These are phyloP conservation scores for Cyanoderma ruficeps DNA, from an alignment of 2,113 vertebrate species.

Conservation along the genomic window DNA sequence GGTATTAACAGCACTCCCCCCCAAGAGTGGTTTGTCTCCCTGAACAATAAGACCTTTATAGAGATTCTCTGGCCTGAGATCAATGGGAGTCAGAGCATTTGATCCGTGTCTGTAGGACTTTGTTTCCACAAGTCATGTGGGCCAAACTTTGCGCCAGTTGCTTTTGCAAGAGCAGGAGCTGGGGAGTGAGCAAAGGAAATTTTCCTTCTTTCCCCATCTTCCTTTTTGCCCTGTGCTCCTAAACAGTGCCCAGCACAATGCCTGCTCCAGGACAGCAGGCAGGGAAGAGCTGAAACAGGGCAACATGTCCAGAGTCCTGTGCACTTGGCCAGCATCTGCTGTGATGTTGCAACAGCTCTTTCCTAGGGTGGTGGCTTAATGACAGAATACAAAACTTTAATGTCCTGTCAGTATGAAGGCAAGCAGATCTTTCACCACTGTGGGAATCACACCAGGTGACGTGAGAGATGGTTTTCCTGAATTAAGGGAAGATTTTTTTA, in stretches of 20 bases:
- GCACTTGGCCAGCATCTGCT: background rate
- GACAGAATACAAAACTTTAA: background rate
- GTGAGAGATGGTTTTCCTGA: background rate
- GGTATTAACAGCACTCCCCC: background rate
- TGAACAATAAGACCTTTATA: conserved; percentile 56
- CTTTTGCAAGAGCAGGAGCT: conserved; percentile 41
- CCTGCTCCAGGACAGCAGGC: background rate
- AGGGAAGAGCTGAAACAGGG: background rate
- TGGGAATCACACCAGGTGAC: background rate
- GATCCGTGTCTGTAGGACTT: conserved; percentile 54
- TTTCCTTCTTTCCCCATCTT: background rate
- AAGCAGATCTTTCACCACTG: background rate
- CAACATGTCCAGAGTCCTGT: background rate
- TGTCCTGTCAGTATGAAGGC: background rate
- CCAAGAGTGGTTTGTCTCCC: background rate
- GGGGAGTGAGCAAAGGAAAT: background rate
- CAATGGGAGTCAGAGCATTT: conserved; percentile 36
- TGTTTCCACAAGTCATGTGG: conserved; percentile 54
- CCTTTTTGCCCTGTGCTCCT: background rate
- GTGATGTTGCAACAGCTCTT: background rate
- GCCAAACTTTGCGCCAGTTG: background rate
- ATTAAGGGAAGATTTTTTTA: background rate
- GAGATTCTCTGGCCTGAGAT: conserved; percentile 53
- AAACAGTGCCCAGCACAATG: background rate
- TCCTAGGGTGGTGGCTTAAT: background rate